Conservation (phyloP, 2,888 invertebrate species). For the Nezara viridula region DNA sequence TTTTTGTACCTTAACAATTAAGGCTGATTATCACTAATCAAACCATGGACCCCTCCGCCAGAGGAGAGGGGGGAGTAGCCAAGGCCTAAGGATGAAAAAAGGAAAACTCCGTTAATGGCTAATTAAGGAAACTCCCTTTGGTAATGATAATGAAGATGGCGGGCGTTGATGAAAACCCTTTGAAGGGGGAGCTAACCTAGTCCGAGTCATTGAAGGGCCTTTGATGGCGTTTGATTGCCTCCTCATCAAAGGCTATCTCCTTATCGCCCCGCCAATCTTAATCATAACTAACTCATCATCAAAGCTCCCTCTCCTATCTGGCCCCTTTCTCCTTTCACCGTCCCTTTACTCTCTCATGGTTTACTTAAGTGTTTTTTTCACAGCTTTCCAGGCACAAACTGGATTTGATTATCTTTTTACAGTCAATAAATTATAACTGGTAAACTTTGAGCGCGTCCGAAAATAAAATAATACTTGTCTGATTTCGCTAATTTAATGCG, state of each 20-base stretch:
- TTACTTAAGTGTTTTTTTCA: constrained; percentile 47
- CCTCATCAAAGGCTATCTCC: constrained; percentile 44
- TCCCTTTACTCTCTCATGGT: constrained; percentile 24
- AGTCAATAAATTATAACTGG: background rate
- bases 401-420: background rate
- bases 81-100: background rate
- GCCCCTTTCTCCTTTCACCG: constrained; percentile 2
- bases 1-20: background rate
- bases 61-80: background rate
- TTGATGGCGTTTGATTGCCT: constrained; percentile 36
- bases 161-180: constrained; percentile 53
- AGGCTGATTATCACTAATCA: constrained; percentile 7
- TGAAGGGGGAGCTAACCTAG: constrained; percentile 47
- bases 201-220: constrained; percentile 48
- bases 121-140: background rate
- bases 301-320: background rate
- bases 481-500: too few species aligned
- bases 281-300: constrained; percentile 52
- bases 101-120: constrained; percentile 28
- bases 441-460: background rate
- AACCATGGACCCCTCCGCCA: background rate
- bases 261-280: constrained; percentile 32
- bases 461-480: background rate
- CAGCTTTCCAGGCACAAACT: constrained; percentile 1
- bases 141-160: background rate